Conservation (phyloP, 2,113 vertebrate species). For the Paramisgurnus dabryanus region DNA sequence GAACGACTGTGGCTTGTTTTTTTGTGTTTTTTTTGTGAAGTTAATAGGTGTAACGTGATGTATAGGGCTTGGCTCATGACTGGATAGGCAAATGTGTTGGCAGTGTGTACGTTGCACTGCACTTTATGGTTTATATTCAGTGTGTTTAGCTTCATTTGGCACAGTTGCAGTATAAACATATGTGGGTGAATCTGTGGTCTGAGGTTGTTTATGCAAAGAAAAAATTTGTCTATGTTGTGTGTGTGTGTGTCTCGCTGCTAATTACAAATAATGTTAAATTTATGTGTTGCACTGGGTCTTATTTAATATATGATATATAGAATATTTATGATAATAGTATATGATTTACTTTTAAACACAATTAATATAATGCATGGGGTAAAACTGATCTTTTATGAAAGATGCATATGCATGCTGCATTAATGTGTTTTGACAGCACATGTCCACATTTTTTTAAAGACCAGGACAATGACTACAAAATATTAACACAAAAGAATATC, state of each 20-base stretch:
- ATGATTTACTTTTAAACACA: too few relatives aligned
- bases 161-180: constrained; percentile 44
- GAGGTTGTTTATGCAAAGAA: constrained; percentile 3
- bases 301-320: background rate
- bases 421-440: too few relatives aligned
- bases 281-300: background rate
- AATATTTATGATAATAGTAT: too few relatives aligned
- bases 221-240: background rate
- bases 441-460: too few relatives aligned
- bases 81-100: constrained; percentile 25
- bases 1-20: constrained; percentile 38
- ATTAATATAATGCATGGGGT: too few relatives aligned
- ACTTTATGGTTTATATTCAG: constrained; percentile 19
- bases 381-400: too few relatives aligned
- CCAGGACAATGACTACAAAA: too few relatives aligned
- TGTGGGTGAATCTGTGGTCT: constrained; percentile 32
- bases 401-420: too few relatives aligned
- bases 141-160: background rate
- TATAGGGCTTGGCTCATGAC: constrained; percentile 14
- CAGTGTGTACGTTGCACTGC: constrained; percentile 5
- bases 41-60: constrained; percentile 36
- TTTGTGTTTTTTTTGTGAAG: constrained; percentile 43
- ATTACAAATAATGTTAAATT: background rate
- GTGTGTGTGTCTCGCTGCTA: background rate
- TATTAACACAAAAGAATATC: too few relatives aligned